A percentile compares a stretch with the other conserved stretches of the same genome.
phyloP scores from a whole-genome alignment of 92 coral and sea anemone species.

The Actinernus sp. region DNA sequence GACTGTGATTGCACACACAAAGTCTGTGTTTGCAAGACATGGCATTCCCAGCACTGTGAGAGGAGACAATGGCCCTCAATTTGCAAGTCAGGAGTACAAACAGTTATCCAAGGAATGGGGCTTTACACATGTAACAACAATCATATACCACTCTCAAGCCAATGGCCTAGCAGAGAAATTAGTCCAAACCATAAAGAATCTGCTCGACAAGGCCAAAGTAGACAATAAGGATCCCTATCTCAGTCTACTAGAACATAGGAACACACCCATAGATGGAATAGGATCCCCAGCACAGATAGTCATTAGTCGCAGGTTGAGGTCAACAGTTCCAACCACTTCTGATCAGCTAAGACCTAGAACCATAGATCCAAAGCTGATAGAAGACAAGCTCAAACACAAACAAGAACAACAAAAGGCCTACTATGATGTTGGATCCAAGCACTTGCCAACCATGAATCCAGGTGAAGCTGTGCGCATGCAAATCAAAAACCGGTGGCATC shows the following conservation, averaged over 20 bases:
- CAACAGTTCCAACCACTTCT: constrained; percentile 9
- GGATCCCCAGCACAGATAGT: constrained; percentile 45
- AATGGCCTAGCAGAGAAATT: constrained; percentile 20
- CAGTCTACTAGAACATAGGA: constrained; percentile 17
- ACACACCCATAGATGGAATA: constrained; percentile 30
- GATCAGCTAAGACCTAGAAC: no score
- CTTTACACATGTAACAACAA: constrained; percentile 28
- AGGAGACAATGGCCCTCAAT: constrained; percentile 62
- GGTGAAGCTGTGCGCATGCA: constrained; percentile 50
- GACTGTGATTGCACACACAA: no score
- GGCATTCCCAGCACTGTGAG: constrained; percentile 65
- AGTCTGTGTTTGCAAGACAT: constrained; percentile 63
- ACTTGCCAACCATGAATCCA: constrained; percentile 17
- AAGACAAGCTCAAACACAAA: no score
- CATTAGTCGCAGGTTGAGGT: constrained; percentile 40
- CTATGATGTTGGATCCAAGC: constrained; percentile 30
- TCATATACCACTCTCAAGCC: constrained; percentile 24
- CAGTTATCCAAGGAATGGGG: constrained; percentile 41
- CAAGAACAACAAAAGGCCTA: constrained; percentile 30
- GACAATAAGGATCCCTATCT: constrained; percentile 34
- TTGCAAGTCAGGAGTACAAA: constrained; percentile 17
- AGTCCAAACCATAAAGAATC: constrained; percentile 11
- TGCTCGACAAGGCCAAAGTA: constrained; percentile 15
- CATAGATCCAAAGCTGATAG: no score
- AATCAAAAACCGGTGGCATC: constrained; percentile 25